These are phyloP conservation scores for Heliconius ismenius DNA, from an alignment of 2,888 invertebrate species.

Conservation along the genomic window DNA sequence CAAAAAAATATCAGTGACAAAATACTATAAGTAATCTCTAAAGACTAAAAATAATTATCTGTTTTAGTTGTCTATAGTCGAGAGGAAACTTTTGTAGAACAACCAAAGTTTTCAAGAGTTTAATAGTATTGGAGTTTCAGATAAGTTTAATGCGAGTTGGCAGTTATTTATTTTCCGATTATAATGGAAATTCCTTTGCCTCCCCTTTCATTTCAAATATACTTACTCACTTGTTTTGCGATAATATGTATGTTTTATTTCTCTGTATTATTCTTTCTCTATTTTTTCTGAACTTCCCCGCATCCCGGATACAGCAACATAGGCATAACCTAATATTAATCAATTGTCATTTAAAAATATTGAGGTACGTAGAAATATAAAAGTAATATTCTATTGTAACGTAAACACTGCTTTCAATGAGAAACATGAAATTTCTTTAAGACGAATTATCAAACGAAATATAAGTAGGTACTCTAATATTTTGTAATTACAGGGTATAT, in stretches of 20 bases:
- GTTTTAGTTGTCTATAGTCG: too few relatives aligned
- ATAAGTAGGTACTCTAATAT: too few relatives aligned
- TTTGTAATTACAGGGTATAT: too few relatives aligned
- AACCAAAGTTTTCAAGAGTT: background rate
- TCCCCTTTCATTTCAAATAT: background rate
- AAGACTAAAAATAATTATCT: too few relatives aligned
- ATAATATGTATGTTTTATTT: background rate
- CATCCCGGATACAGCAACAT: background rate
- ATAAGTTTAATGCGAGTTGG: slow-evolving; percentile 14
- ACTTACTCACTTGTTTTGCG: background rate
- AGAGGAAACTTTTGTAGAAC: background rate
- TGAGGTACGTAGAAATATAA: too few relatives aligned
- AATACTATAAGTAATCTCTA: too few relatives aligned
- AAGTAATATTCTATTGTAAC: too few relatives aligned
- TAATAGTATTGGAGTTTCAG: slow-evolving; percentile 7
- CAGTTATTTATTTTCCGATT: slow-evolving; percentile 12
- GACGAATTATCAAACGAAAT: too few relatives aligned
- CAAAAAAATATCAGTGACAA: too few relatives aligned
- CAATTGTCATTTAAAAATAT: too few relatives aligned
- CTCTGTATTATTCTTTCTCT: background rate
- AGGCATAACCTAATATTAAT: background rate
- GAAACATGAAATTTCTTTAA: too few relatives aligned
- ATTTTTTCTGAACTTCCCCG: background rate
- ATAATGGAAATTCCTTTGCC: background rate
- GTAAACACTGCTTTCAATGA: too few relatives aligned